A percentile compares a stretch with the other conserved stretches of the same genome.
Evolutionary conservation across 2,113 vertebrate genomes (phyloP).

Genomic region (Atractosteus spatula): DNA sequence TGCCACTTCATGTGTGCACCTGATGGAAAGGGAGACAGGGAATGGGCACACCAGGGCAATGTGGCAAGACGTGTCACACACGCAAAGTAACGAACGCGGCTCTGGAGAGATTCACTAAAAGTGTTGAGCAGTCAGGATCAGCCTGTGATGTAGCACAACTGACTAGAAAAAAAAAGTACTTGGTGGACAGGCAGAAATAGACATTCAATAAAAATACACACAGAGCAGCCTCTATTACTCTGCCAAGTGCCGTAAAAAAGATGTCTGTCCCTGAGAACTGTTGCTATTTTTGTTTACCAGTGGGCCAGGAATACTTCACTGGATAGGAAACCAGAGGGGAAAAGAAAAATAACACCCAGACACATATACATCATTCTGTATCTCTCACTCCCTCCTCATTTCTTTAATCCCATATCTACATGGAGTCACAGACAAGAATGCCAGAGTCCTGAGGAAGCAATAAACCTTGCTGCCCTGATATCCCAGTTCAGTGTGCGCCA

Average conservation of each 20-base stretch:
- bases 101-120: constrained; percentile 47
- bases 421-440: no score
- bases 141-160: constrained; percentile 37
- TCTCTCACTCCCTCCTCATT: neutral
- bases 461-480: no score
- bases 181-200: constrained; percentile 28
- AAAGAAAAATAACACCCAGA: constrained; percentile 38
- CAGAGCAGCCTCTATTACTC: constrained; percentile 27
- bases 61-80: constrained; percentile 34
- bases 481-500: no score
- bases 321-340: constrained; percentile 40
- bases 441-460: no score
- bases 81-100: constrained; percentile 51
- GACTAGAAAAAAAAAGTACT: constrained; percentile 22
- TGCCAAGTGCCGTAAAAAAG: constrained; percentile 45
- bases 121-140: constrained; percentile 44
- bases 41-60: constrained; percentile 53
- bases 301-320: constrained; percentile 45
- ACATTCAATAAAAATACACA: constrained; percentile 39
- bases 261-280: constrained; percentile 21
- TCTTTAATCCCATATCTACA: no score
- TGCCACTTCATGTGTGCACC: neutral
- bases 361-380: constrained; percentile 11
- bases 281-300: constrained; percentile 48
- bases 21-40: constrained; percentile 5